Base-by-base conservation (phyloP, 2,888 invertebrate species). In the Chrysolina haemoptera region DNA sequence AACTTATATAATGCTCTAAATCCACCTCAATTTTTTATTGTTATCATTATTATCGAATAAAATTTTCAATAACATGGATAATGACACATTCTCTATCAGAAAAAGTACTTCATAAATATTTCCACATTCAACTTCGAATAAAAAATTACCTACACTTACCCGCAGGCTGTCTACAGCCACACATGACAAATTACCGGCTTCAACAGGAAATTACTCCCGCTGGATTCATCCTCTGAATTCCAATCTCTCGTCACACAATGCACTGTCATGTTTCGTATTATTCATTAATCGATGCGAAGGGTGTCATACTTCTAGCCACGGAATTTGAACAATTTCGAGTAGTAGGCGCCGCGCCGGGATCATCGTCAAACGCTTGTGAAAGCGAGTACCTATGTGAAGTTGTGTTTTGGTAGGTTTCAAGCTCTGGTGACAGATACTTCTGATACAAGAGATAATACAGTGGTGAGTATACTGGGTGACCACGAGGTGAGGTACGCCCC, bases 161-260 rank as follows among this genome's bases (percentile, higher is more conserved):
- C 16, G 48, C n/a, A n/a, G n/a, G n/a, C 16, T 48, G 48, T 48
- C 48, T 9, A 48, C 53, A 20, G 11, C 53, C 18, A 20, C 18
- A 53, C 53, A 53, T 53, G 53, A 53, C 53, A 18, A 53, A 53
- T 18, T 16, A 53, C 18, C 50, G 16, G 10, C 50, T 53, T 9
- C 50, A 18, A 53, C 50, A 53, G 71, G 62, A 71, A 71, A 71
- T 71, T 72, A 68, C 62, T 68, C 68, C 66, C 67, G 62, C 43
- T 41, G 67, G 66, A 66, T 71, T 40, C 62, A 67, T 67, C 71
- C 63, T 67, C 48, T 50, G 53, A 68, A 72, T 72, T 72, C 67
- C 68, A 72, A 72, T 72, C 67, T 72, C 67, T 72, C 41, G 72
- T 67, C 68, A 68, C 50, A 68, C 68, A 67, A 68, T 71, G 59